Conservation (phyloP, 2,113 vertebrate genomes). For the Penelope pileata region DNA sequence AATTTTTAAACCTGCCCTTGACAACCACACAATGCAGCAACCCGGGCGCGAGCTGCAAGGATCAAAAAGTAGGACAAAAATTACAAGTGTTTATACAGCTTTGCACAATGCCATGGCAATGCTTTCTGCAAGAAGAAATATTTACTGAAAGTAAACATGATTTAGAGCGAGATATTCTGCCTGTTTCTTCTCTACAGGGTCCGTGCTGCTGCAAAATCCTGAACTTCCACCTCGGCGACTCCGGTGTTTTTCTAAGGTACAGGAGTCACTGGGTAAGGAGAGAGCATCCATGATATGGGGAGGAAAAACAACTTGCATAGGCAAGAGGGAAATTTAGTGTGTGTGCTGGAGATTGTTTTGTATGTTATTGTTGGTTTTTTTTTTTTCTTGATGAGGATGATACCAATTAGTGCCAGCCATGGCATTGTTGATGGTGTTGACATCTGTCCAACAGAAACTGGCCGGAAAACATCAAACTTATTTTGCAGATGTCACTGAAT, state of each 20-base stretch:
- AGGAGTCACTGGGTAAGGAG: background rate
- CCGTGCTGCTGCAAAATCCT: background rate
- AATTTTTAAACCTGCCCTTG: slow-evolving; percentile 70
- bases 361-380: no score
- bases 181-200: slow-evolving; percentile 25
- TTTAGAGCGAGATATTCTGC: slow-evolving; percentile 35
- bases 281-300: background rate
- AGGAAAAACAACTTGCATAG: background rate
- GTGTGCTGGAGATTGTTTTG: background rate
- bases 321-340: background rate
- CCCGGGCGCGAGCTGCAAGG: slow-evolving; percentile 45
- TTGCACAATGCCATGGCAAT: slow-evolving; percentile 30
- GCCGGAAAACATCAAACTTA: background rate
- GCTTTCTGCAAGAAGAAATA: slow-evolving; percentile 34
- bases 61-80: slow-evolving; percentile 66
- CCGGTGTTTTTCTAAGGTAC: background rate
- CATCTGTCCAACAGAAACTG: slow-evolving; percentile 27
- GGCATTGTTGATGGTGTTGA: background rate
- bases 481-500: slow-evolving; percentile 49
- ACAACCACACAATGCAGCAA: slow-evolving; percentile 59
- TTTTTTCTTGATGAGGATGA: no score
- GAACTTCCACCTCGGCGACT: background rate
- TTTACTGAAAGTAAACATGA: slow-evolving; percentile 56
- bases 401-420: background rate
- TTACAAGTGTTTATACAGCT: slow-evolving; percentile 49